A percentile compares a stretch with the other conserved stretches of the same genome.
Evolutionary conservation across 2,113 vertebrate genomes (phyloP).

Genomic region (Alexandromys fortis): DNA sequence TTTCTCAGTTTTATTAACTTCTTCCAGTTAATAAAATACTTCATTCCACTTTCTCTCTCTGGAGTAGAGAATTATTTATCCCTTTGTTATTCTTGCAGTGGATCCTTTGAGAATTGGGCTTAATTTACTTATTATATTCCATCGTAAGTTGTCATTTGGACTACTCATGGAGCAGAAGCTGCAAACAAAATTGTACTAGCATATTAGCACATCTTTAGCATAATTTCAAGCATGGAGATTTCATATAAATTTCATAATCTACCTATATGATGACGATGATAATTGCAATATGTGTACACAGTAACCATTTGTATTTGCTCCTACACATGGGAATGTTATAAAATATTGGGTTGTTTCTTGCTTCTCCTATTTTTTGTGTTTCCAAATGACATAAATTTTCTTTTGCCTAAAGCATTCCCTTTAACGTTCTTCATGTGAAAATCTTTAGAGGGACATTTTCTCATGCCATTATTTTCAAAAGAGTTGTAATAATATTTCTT

Average conservation of each 20-base stretch:
- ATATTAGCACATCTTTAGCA: not conserved
- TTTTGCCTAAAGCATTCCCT: not conserved
- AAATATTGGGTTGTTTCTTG: not conserved
- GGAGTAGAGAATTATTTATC: not conserved
- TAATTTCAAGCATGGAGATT: not conserved
- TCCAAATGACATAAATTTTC: not conserved
- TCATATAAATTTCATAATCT: not conserved
- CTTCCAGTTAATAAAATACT: not conserved
- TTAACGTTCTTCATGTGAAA: not conserved
- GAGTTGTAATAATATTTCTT: not conserved
- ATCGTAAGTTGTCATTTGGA: not conserved
- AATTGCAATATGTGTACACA: not conserved
- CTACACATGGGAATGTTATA: not conserved
- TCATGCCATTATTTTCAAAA: not conserved
- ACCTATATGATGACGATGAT: not conserved
- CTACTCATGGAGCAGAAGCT: not conserved
- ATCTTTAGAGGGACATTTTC: not conserved
- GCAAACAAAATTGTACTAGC: not conserved
- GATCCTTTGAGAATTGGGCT: not conserved
- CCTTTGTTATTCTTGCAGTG: not conserved
- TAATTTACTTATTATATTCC: not conserved
- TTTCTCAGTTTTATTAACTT: not conserved
- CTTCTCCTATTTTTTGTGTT: not conserved
- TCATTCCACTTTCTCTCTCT: not conserved
- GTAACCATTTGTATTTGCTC: not conserved